Evolutionary conservation across 2,888 invertebrate species (phyloP).

Genomic region (Automeris io): DNA sequence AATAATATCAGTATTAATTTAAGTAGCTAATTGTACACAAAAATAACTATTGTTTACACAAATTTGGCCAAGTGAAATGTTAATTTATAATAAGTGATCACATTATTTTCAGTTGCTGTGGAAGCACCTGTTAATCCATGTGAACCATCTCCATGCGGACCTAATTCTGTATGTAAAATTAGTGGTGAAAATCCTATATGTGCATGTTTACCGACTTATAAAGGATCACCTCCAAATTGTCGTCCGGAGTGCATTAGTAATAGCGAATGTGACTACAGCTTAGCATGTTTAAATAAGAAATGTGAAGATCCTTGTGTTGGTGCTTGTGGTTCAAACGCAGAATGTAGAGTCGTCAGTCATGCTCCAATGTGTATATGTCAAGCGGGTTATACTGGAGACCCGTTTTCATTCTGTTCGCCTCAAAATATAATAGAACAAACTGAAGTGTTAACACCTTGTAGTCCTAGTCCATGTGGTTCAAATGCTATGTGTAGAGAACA

Average conservation of each 20-base stretch:
- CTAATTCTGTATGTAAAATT: conserved; percentile 83
- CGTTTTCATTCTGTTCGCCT: conserved; percentile 80
- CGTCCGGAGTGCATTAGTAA: conserved; percentile 88
- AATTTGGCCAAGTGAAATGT: background rate
- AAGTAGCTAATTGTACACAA: background rate
- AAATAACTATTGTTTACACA: background rate
- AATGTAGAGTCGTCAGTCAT: conserved; percentile 86
- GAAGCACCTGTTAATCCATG: conserved; percentile 72
- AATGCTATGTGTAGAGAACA: conserved; percentile 79
- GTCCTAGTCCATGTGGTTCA: conserved; percentile 80
- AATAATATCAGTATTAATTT: background rate
- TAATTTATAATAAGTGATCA: background rate
- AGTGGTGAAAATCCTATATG: conserved; percentile 83
- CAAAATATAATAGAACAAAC: conserved; percentile 45
- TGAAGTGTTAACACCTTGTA: conserved; percentile 77
- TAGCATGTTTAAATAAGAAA: conserved; percentile 85
- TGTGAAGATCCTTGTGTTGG: conserved; percentile 86
- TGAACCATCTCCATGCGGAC: conserved; percentile 87
- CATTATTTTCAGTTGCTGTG: conserved; percentile 30
- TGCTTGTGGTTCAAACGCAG: conserved; percentile 83
- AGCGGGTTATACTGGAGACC: conserved; percentile 84
- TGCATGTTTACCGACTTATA: conserved; percentile 81
- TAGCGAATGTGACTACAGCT: conserved; percentile 82
- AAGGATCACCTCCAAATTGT: conserved; percentile 85
- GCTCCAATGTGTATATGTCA: conserved; percentile 84